Base-by-base conservation (phyloP, 2,113 vertebrate genomes). In the Anser cygnoides region DNA sequence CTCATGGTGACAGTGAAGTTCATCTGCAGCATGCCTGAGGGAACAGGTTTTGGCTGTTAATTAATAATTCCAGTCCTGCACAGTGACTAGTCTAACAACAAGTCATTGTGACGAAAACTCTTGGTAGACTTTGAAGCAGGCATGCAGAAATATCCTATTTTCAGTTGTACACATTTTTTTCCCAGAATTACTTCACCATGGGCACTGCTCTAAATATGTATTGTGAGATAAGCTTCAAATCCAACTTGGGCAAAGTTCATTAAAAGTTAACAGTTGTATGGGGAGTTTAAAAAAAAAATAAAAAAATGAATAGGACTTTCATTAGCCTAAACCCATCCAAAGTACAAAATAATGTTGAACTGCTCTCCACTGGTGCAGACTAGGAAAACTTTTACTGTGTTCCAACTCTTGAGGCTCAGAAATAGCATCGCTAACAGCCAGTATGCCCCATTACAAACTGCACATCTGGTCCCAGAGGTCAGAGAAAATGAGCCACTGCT, bases 181-280 rank as follows among this genome's bases (percentile, higher is more conserved):
- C 59, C 89, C 87, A 90, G 65, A 96, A 97, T 96, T 97, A 96
- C 91, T 97, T 97, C 90, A 95, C 93, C 96, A 87, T 97, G 82
- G 84, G 83, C 92, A 75, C 94, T 92, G 91, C 95, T 96, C 92
- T 96, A 97, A 97, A 98, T 97, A 97, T 97, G 97, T 97, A 95
- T 96, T 93, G 81, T 68, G 95, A 97, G 97, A 97, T 98, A 97
- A 97, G 97, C 93, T 95, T 96, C 96, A 97, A 98, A 97, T 96
- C 97, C 97, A 95, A 87, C 95, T 96, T 95, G 94, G 95, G 93
- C 78, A 95, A 97, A 96, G 95, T 97, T 97, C 97, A 97, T 97
- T 97, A 97, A 97, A 97, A 97, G 96, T 97, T 97, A 97, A 97
- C 96, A 97, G 97, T 95, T 97, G 87, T 93, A 96, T 84, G 91